Evolutionary conservation across 2,888 invertebrate genomes (phyloP).

Genomic region (Encarsia formosa): DNA sequence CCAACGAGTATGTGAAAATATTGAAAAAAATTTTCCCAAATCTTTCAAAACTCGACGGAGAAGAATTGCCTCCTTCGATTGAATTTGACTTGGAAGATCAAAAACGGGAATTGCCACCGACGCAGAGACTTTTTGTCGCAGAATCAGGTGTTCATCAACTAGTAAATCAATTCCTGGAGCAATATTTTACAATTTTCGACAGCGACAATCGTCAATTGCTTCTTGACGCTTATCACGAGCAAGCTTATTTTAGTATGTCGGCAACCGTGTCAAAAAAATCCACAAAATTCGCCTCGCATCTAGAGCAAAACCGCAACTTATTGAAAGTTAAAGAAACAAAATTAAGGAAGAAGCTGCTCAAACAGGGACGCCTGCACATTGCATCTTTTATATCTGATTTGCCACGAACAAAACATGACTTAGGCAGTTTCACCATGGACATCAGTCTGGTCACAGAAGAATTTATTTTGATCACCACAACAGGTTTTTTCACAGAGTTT

Average conservation of each 20-base stretch:
- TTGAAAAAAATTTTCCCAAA: constrained; percentile 86
- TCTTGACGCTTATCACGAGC: constrained; percentile 83
- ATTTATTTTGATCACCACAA: constrained; percentile 76
- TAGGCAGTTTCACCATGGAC: constrained; percentile 85
- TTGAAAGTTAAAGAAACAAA: constrained; percentile 60
- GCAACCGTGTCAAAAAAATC: constrained; percentile 20
- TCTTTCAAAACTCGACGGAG: constrained; percentile 78
- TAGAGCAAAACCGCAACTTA: constrained; percentile 66
- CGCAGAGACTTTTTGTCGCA: constrained; percentile 63
- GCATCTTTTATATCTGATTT: constrained; percentile 78
- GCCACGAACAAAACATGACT: constrained; percentile 83
- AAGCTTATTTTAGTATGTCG: constrained; percentile 68
- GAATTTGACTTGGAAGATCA: constrained; percentile 79
- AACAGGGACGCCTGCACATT: constrained; percentile 71
- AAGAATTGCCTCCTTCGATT: constrained; percentile 78
- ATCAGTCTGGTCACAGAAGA: constrained; percentile 59
- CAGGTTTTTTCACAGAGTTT: constrained; percentile 85
- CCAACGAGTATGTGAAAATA: constrained; percentile 77
- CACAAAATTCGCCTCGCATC: constrained; percentile 54
- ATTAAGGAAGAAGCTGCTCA: constrained; percentile 63
- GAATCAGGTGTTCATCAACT: constrained; percentile 57
- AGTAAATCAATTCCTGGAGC: constrained; percentile 77
- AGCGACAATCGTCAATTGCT: constrained; percentile 72
- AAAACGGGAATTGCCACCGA: constrained; percentile 59
- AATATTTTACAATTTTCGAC: constrained; percentile 82